Evolutionary conservation across 1,140 invertebrate genomes (phyloP).

Genomic region (Hirudo medicinalis): DNA sequence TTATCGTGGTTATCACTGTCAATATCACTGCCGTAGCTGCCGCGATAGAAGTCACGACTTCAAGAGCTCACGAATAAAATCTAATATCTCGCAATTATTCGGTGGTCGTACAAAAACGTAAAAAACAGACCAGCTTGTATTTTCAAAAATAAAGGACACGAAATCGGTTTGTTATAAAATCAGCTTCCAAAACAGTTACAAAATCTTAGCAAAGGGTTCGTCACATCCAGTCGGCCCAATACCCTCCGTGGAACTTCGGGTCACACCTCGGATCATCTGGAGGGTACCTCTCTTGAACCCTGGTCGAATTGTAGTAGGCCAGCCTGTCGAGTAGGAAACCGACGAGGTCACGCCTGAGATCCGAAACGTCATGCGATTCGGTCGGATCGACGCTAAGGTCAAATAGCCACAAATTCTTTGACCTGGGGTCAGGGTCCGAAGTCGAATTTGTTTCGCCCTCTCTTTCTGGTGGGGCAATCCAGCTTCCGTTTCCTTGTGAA

Average conservation of each 20-base stretch:
- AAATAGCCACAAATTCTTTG: conserved; percentile 24
- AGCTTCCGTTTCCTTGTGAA: conserved; percentile 18
- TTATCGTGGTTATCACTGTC: too few relatives aligned
- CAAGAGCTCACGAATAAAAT: too few relatives aligned
- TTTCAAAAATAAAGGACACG: too few relatives aligned
- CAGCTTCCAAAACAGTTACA: too few relatives aligned
- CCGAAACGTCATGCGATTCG: conserved; percentile 20
- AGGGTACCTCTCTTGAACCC: conserved; percentile 21
- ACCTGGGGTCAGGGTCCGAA: background rate
- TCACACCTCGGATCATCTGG: conserved; percentile 18
- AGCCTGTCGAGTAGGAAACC: conserved; percentile 19
- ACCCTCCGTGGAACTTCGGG: conserved; percentile 22
- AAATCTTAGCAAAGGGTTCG: background rate
- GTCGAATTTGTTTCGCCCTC: conserved; percentile 2
- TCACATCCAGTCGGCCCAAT: conserved; percentile 24
- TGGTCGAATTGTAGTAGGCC: conserved; percentile 23
- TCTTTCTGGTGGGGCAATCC: conserved; percentile 17
- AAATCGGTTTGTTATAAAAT: too few relatives aligned
- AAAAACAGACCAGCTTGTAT: too few relatives aligned
- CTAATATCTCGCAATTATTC: too few relatives aligned
- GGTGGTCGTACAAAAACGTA: too few relatives aligned
- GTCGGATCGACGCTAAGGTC: conserved; percentile 22
- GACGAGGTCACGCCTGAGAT: conserved; percentile 20
- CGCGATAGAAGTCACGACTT: too few relatives aligned
- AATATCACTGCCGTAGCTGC: too few relatives aligned